Percentiles rank a stretch among this genome's conserved stretches.
Conservation (phyloP, 2,797 vertebrate genomes). For the Columba guinea region DNA sequence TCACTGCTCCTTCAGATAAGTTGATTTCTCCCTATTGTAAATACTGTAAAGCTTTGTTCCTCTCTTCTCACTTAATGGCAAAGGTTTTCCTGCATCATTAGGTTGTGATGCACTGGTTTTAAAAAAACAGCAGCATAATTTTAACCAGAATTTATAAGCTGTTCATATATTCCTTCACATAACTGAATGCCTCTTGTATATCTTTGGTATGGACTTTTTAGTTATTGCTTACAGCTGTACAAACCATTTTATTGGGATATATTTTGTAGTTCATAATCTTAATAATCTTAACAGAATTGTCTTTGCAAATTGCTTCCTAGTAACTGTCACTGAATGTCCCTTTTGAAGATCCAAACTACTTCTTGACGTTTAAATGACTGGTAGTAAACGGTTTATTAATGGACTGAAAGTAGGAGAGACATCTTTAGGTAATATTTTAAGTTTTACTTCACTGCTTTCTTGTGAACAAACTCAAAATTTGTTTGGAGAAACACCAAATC, state of each 20-base stretch:
- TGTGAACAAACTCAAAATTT: background rate
- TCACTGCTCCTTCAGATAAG: background rate
- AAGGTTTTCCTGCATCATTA: background rate
- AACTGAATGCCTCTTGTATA: background rate
- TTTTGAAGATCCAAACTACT: background rate
- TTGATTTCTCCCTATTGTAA: background rate
- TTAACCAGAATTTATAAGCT: background rate
- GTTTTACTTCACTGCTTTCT: background rate
- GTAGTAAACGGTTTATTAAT: background rate
- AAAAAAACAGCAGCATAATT: background rate
- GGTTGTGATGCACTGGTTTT: background rate
- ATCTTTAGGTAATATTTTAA: background rate
- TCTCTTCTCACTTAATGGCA: background rate
- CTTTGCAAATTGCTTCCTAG: background rate
- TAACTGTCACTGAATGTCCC: background rate
- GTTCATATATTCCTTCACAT: background rate
- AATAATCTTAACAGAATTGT: background rate
- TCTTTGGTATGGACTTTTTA: background rate
- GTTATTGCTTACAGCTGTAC: background rate
- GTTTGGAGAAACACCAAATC: background rate
- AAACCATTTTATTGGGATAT: background rate
- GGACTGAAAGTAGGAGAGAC: background rate
- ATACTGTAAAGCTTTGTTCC: background rate
- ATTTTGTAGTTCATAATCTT: background rate
- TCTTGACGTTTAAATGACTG: background rate